Evolutionary conservation across 2,113 vertebrate species (phyloP), one percentile per base, ranked within the genome.

Genomic region (Nerophis ophidion): DNA sequence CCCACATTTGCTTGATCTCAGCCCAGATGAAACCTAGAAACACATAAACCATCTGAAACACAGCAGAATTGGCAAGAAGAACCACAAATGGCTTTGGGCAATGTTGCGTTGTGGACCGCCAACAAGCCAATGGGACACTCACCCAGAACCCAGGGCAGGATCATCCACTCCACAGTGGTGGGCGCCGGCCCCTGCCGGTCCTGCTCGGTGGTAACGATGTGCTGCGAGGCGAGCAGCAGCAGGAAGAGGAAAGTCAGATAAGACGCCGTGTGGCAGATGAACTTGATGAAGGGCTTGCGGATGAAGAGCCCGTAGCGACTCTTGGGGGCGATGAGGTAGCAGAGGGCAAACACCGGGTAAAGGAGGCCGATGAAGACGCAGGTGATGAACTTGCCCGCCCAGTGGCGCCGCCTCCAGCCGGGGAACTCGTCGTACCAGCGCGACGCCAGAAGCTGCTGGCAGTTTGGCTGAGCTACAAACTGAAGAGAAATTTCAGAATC

Each of bases 1-100:
- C 95, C 97, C 97, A 98, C 97, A 99, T 99, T 66, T 99, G 95
- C 70, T 99, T 99, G 88, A 99, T 98, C 82, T 99, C 97, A 51
- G 96, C 95, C 97, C 97, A 99, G 75, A 99, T 95, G 83, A 98
- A 98, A 76, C 97, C 97, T 99, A 75, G 13, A 82, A 68, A 69
- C 1, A 63, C 5, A 68, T 12, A 51, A 8, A 19, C 4, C 16
- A 4, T n/a, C 6, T 40, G 3, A 63, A 44, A 44, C 40, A 1
- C 38, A 12, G 40, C 5, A 3, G 11, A 44, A 0, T 11, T 44
- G 40, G 12, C 40, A 44, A 12, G 40, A 44, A 44, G 26, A 26
- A 26, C 26, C 2, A 26, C 26, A 26, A n/a, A n/a, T 44, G 12
- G 9, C 38, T 46, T 10, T 4, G 26, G 26, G 26, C 0, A 26